These are phyloP conservation scores for Falco columbarius DNA, from an alignment of 2,797 vertebrate genomes.

Conservation along the genomic window DNA sequence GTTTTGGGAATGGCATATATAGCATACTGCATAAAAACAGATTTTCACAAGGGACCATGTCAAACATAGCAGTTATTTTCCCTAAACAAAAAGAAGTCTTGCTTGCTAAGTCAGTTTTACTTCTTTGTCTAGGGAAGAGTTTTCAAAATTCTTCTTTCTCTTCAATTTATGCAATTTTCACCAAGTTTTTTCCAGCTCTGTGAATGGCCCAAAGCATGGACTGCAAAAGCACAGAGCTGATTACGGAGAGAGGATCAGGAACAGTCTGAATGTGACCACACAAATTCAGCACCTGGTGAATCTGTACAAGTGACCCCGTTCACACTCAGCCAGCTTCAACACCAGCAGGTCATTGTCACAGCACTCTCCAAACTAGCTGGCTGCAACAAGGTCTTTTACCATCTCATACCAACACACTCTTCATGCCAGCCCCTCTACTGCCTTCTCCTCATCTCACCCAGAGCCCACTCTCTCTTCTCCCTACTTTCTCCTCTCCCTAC, in stretches of 20 bases:
- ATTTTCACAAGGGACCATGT: background rate
- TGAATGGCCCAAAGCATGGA: background rate
- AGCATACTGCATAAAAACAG: background rate
- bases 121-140: background rate
- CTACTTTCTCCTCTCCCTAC: too few species aligned
- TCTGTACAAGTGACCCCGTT: background rate
- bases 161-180: background rate
- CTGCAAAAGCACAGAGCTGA: too few species aligned
- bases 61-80: background rate
- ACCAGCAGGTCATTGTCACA: too few species aligned
- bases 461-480: too few species aligned
- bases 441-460: too few species aligned
- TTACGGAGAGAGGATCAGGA: accelerated
- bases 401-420: too few species aligned
- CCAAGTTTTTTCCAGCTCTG: background rate
- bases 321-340: background rate
- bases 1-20: background rate
- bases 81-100: background rate
- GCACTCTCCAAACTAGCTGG: too few species aligned
- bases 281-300: background rate
- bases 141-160: background rate
- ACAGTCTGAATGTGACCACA: background rate
- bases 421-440: too few species aligned
- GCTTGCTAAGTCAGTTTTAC: background rate
- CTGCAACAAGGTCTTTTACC: too few species aligned